Conservation (phyloP, 1,140 invertebrate species). For the Panagrolaimus sp. region DNA sequence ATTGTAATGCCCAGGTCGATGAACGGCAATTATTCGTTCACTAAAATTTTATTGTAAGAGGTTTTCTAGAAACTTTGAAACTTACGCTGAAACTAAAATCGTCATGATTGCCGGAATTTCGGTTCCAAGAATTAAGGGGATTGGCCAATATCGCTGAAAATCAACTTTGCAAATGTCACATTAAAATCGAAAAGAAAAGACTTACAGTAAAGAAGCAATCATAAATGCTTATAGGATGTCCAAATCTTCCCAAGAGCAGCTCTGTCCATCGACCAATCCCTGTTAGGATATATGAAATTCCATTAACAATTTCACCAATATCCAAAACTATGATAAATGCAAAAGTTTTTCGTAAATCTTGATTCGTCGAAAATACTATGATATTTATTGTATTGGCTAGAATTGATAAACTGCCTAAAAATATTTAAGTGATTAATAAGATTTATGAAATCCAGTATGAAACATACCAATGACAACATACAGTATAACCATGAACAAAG, state of each 20-base stretch:
- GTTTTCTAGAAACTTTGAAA: conserved; percentile 21
- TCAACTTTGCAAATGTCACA: neutral
- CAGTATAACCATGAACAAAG: conserved; percentile 17
- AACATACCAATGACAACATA: conserved; percentile 18
- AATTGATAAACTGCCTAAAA: conserved; percentile 25
- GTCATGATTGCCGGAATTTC: conserved; percentile 15
- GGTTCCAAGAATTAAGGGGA: conserved; percentile 20
- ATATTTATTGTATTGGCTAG: conserved; percentile 20
- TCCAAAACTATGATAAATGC: conserved; percentile 20
- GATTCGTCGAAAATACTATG: conserved; percentile 16
- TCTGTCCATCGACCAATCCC: conserved; percentile 23
- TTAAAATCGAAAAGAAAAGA: no score
- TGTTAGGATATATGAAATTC: conserved; percentile 20
- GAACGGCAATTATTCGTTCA: neutral
- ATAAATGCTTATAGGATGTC: conserved; percentile 9
- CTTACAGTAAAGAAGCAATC: conserved; percentile 18
- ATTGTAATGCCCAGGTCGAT: neutral
- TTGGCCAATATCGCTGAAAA: conserved; percentile 22
- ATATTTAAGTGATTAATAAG: neutral
- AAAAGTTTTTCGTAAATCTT: conserved; percentile 19
- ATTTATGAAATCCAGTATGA: neutral
- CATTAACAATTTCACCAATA: conserved; percentile 24
- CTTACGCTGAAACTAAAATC: conserved; percentile 7
- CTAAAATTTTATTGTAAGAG: neutral
- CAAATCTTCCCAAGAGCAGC: conserved; percentile 1